Percentiles rank a stretch among this genome's conserved stretches.
These are phyloP conservation scores for Natator depressus DNA, from an alignment of 2,113 vertebrate genomes.

Conservation along the genomic window DNA sequence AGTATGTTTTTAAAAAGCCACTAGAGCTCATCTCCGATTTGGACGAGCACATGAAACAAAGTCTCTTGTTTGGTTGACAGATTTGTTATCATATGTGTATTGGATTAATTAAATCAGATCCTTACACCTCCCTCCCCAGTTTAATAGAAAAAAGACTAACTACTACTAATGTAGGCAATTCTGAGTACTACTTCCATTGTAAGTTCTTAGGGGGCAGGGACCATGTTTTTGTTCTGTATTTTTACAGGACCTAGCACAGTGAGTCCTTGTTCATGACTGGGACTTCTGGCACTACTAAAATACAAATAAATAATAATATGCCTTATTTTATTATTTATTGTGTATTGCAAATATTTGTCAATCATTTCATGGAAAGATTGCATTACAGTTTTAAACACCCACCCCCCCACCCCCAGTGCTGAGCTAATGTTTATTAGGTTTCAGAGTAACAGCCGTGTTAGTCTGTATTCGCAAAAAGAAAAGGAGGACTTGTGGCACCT, in stretches of 20 bases:
- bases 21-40: not conserved
- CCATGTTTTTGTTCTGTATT: not conserved
- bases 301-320: not conserved
- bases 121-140: no score
- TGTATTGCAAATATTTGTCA: not conserved
- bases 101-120: no score
- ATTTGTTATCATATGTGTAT: not conserved
- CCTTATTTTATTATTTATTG: no score
- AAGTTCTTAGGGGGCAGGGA: not conserved
- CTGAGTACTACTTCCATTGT: not conserved
- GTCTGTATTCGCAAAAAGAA: no score
- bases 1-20: not conserved
- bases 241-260: not conserved
- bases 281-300: not conserved
- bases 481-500: no score
- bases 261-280: not conserved
- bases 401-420: not conserved
- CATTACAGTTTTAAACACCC: not conserved
- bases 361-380: not conserved
- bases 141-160: not conserved
- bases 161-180: not conserved
- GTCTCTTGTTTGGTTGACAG: not conserved
- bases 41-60: not conserved
- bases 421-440: not conserved
- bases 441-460: no score